Percentiles rank a stretch among this genome's conserved stretches.
phyloP scores from a whole-genome alignment of 2,888 invertebrate genomes.

The Scrobipalpa costella region DNA sequence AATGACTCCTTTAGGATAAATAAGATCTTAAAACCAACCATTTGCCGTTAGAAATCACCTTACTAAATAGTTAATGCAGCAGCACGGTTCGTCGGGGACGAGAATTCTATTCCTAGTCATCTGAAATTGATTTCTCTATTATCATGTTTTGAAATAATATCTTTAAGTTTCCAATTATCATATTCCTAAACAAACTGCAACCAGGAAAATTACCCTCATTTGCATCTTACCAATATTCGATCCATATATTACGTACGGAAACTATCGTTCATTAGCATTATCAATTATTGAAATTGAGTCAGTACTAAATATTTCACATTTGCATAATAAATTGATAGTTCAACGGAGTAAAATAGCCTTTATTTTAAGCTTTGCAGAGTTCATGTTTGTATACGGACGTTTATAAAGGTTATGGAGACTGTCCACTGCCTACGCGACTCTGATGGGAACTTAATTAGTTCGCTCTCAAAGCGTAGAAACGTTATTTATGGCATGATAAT shows the following conservation, averaged over 20 bases:
- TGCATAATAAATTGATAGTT: slow-evolving; percentile 55
- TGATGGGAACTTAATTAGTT: slow-evolving; percentile 75
- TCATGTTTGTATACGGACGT: not conserved
- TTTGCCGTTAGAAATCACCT: too few relatives aligned
- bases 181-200: not conserved
- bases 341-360: not conserved
- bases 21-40: too few relatives aligned
- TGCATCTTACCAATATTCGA: slow-evolving; percentile 39
- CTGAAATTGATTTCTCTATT: too few relatives aligned
- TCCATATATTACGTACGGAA: slow-evolving; percentile 45
- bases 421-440: slow-evolving; percentile 60
- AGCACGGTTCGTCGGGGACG: too few relatives aligned
- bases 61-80: too few relatives aligned
- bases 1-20: too few relatives aligned
- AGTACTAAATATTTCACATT: slow-evolving; percentile 60
- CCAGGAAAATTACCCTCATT: slow-evolving; percentile 30
- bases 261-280: slow-evolving; percentile 59
- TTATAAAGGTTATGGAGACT: slow-evolving; percentile 23
- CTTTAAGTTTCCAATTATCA: not conserved
- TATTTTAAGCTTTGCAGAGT: not conserved
- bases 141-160: too few relatives aligned
- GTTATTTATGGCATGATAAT: slow-evolving; percentile 72
- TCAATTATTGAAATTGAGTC: slow-evolving; percentile 69
- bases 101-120: too few relatives aligned
- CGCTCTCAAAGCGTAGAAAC: slow-evolving; percentile 61